A percentile compares a stretch with the other conserved stretches of the same genome.
phyloP scores from a whole-genome alignment of 2,888 invertebrate genomes.

The Melanotus villosus region DNA sequence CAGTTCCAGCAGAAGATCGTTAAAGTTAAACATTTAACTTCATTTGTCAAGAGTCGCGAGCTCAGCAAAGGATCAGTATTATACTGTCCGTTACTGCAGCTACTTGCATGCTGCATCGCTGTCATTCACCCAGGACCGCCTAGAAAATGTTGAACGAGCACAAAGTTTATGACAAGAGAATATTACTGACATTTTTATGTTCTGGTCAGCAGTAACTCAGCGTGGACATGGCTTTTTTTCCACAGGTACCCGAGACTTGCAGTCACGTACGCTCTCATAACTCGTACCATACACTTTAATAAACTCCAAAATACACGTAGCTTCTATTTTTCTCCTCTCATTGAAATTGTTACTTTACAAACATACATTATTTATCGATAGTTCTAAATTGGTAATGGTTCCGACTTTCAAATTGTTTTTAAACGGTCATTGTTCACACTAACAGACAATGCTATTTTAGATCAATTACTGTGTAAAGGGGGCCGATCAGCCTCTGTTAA shows the following conservation, averaged over 20 bases:
- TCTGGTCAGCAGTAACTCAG: conserved; percentile 45
- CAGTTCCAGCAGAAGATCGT: conserved; percentile 14
- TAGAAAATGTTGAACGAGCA: conserved; percentile 45
- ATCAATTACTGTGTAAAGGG: background rate
- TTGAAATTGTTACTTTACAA: background rate
- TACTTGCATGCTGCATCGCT: conserved; percentile 26
- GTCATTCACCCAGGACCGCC: conserved; percentile 38
- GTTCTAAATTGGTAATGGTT: conserved; percentile 25
- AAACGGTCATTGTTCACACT: conserved; percentile 4
- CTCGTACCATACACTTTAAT: conserved; percentile 12
- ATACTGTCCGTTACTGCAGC: conserved; percentile 26
- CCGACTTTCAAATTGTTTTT: conserved; percentile 24
- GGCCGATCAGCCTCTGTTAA: no score
- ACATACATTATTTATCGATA: conserved; percentile 8
- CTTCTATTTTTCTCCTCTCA: background rate
- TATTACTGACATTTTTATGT: conserved; percentile 48
- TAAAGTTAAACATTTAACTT: conserved; percentile 32
- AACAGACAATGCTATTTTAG: conserved; percentile 16
- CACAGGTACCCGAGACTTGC: conserved; percentile 26
- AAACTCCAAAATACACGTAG: conserved; percentile 17
- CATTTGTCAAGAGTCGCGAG: conserved; percentile 21
- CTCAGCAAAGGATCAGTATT: conserved; percentile 24
- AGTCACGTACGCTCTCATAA: conserved; percentile 29
- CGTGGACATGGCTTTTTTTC: conserved; percentile 34
- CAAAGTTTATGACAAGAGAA: conserved; percentile 45